Evolutionary conservation across 2,797 vertebrate species (phyloP).

Genomic region (Alcedo atthis): DNA sequence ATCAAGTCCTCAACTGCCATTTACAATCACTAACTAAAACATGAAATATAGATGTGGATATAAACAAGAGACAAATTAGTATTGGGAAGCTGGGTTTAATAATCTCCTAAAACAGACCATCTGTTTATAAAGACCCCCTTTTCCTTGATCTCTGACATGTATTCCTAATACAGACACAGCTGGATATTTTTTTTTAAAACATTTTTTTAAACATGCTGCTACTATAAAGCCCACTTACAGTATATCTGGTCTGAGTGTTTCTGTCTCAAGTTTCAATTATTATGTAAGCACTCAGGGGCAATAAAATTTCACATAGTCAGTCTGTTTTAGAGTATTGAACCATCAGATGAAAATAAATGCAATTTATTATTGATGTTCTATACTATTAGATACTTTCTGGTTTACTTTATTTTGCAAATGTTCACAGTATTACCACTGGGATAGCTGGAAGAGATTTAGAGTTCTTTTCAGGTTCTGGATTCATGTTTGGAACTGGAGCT

Average conservation of each 20-base stretch:
- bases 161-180: constrained; percentile 55
- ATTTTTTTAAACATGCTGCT: constrained; percentile 46
- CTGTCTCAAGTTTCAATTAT: constrained; percentile 66
- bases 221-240: constrained; percentile 50
- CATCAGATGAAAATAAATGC: neutral
- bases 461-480: neutral
- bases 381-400: neutral
- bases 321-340: constrained; percentile 20
- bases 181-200: neutral
- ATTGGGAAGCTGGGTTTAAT: constrained; percentile 69
- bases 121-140: constrained; percentile 64
- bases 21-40: constrained; percentile 71
- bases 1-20: constrained; percentile 69
- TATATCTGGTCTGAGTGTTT: constrained; percentile 23
- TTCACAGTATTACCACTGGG: neutral
- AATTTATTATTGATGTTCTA: neutral
- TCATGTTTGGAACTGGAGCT: neutral
- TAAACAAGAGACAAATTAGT: constrained; percentile 71
- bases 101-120: constrained; percentile 71
- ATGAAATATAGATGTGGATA: constrained; percentile 59
- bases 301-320: constrained; percentile 67
- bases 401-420: constrained; percentile 30
- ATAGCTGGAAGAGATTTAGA: neutral
- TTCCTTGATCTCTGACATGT: constrained; percentile 58
- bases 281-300: constrained; percentile 69